phyloP scores from a whole-genome alignment of 2,797 vertebrate genomes.

The Enteromius treurensis region DNA sequence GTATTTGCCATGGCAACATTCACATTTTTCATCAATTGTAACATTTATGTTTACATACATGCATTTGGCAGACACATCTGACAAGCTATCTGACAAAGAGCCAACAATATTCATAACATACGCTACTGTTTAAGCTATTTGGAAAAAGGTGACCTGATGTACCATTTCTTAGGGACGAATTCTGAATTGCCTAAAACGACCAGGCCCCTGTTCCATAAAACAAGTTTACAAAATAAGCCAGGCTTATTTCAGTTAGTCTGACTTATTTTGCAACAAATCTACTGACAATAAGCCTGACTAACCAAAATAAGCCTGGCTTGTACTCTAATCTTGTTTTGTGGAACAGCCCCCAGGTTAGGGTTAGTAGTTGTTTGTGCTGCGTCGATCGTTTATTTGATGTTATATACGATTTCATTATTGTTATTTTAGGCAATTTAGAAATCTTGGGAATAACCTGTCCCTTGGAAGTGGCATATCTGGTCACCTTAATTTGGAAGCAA shows the following conservation, averaged over 20 bases:
- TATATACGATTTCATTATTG: too few species aligned
- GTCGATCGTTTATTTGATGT: neutral
- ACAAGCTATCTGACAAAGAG: neutral
- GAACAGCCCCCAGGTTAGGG: neutral
- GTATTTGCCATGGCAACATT: neutral
- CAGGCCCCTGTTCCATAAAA: neutral
- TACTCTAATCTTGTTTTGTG: too few species aligned
- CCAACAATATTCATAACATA: neutral
- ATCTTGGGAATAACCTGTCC: neutral
- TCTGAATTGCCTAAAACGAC: neutral
- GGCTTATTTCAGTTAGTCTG: too few species aligned
- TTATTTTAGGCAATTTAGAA: neutral
- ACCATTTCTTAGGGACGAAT: neutral
- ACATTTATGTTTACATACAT: neutral
- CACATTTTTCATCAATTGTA: neutral
- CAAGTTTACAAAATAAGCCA: too few species aligned
- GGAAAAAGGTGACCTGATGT: neutral
- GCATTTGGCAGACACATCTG: neutral
- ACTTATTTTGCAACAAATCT: too few species aligned
- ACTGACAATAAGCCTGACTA: too few species aligned
- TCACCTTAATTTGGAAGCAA: conserved; percentile 5
- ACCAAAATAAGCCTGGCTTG: too few species aligned
- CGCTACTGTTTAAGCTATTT: neutral
- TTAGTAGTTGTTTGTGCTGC: neutral
- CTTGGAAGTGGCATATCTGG: neutral